phyloP scores from a whole-genome alignment of 1,140 invertebrate species.

The Venustaconcha ellipsiformis region DNA sequence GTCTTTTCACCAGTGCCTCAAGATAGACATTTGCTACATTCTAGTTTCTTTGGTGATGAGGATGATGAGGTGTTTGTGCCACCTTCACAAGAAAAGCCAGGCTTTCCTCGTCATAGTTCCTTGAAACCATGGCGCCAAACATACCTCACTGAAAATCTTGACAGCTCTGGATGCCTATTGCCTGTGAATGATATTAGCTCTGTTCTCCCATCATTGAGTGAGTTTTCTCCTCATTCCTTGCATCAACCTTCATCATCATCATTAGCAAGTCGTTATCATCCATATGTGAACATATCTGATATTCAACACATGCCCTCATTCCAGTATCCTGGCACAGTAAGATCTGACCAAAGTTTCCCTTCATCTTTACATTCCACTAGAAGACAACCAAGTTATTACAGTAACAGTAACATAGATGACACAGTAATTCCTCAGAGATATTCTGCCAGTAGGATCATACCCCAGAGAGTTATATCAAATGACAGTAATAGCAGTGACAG shows the following conservation, averaged over 20 bases:
- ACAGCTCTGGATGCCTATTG: constrained; percentile 33
- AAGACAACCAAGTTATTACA: constrained; percentile 23
- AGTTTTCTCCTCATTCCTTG: constrained; percentile 22
- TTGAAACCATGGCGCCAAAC: constrained; percentile 47
- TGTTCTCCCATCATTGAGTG: constrained; percentile 52
- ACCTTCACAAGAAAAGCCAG: constrained; percentile 15
- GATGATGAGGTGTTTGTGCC: constrained; percentile 45
- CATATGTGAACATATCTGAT: constrained; percentile 5
- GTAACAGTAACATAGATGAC: constrained; percentile 28
- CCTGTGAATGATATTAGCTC: constrained; percentile 59
- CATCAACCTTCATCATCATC: constrained; percentile 25
- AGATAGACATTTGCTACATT: constrained; percentile 11
- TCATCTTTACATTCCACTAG: constrained; percentile 4
- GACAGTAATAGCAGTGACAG: constrained; percentile 46
- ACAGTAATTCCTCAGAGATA: constrained; percentile 31
- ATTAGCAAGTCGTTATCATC: constrained; percentile 21
- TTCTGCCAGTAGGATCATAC: constrained; percentile 22
- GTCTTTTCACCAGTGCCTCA: constrained; percentile 17
- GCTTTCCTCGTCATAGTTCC: constrained; percentile 50
- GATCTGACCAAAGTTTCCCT: constrained; percentile 14
- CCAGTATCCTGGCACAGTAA: not conserved
- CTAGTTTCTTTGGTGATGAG: constrained; percentile 38
- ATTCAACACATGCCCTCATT: not conserved
- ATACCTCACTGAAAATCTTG: constrained; percentile 42
- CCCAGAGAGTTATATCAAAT: constrained; percentile 22